These are phyloP conservation scores for Aphrophora alni DNA, from an alignment of 2,888 invertebrate genomes.

Conservation along the genomic window DNA sequence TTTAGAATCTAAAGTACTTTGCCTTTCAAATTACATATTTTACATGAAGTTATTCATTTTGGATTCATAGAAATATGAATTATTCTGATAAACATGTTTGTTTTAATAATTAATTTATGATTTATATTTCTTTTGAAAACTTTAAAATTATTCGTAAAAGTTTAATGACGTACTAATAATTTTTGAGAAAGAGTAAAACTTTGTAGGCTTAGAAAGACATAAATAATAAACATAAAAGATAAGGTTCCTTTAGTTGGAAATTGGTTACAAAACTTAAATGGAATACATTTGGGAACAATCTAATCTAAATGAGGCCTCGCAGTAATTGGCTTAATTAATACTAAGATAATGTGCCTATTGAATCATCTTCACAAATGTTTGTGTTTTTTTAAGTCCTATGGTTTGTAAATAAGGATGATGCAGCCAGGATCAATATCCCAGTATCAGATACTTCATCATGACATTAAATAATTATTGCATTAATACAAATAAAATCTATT, in stretches of 20 bases:
- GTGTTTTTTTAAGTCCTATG: not conserved
- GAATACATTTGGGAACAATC: not conserved
- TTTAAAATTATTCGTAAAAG: not conserved
- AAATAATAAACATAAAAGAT: not conserved
- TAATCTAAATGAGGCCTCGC: not conserved
- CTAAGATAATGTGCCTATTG: not conserved
- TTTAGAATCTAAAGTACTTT: no score
- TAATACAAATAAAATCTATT: no score
- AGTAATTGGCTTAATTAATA: not conserved
- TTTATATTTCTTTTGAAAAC: no score
- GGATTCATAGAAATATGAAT: no score
- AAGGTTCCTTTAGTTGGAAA: not conserved
- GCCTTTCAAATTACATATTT: no score
- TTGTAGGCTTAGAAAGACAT: not conserved
- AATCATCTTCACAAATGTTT: not conserved
- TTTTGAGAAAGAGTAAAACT: not conserved
- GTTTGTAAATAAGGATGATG: no score
- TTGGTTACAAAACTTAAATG: not conserved
- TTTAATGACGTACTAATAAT: not conserved
- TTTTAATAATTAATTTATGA: no score
- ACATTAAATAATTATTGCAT: no score
- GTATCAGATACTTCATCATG: no score
- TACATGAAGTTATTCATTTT: no score
- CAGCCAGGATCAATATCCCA: no score
- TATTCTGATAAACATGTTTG: no score